Conservation (phyloP, 2,888 invertebrate species). For the Corbicula japonica region DNA sequence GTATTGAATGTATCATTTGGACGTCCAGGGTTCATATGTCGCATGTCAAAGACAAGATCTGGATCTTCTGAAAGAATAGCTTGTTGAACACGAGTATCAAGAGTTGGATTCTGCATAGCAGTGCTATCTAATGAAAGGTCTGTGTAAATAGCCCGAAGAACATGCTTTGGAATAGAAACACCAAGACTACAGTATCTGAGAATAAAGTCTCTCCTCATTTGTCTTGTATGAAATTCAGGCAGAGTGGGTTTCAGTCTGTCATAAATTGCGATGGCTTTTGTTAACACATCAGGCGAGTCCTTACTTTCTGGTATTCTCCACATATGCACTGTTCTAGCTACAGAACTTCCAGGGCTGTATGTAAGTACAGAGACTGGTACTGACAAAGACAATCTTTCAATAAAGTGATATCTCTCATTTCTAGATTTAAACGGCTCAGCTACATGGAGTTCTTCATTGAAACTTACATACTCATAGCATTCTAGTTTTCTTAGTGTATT, state of each 20-base stretch:
- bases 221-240: constrained; percentile 53
- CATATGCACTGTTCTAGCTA: constrained; percentile 34
- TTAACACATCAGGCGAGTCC: constrained; percentile 27
- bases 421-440: constrained; percentile 20
- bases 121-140: constrained; percentile 50
- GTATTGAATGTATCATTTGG: constrained; percentile 43
- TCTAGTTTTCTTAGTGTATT: constrained; percentile 28
- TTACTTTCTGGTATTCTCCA: constrained; percentile 42
- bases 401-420: constrained; percentile 17
- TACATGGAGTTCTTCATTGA: constrained; percentile 41
- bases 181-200: constrained; percentile 26
- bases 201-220: constrained; percentile 50
- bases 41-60: constrained; percentile 38
- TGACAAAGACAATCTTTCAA: constrained; percentile 25
- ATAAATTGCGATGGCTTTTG: constrained; percentile 11
- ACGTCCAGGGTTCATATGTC: constrained; percentile 52
- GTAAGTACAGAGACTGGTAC: constrained; percentile 9
- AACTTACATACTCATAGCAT: constrained; percentile 22
- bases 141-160: constrained; percentile 49
- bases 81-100: constrained; percentile 32
- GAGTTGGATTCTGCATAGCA: constrained; percentile 31
- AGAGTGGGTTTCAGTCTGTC: constrained; percentile 30
- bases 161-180: constrained; percentile 30
- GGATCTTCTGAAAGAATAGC: constrained; percentile 39
- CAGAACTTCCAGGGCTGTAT: constrained; percentile 40